A percentile compares a stretch with the other conserved stretches of the same genome.
phyloP scores from a whole-genome alignment of 1,140 invertebrate species.

The Laupala kohalensis region DNA sequence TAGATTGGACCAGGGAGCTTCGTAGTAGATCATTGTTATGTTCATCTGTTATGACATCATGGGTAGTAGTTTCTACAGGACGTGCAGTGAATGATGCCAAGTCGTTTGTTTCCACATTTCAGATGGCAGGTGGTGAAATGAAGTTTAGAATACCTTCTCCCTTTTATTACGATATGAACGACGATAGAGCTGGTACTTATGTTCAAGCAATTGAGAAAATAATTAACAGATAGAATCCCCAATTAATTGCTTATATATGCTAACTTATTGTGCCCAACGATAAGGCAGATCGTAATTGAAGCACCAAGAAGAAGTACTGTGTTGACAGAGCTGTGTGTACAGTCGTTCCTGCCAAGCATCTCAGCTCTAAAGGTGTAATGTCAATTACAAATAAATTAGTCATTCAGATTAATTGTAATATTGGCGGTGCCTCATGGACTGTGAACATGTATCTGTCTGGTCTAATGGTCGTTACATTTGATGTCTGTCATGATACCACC shows the following conservation, averaged over 20 bases:
- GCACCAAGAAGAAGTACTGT: constrained; percentile 74
- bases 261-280: constrained; percentile 53
- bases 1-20: constrained; percentile 50
- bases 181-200: constrained; percentile 24
- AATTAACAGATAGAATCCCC: constrained; percentile 35
- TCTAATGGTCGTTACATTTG: constrained; percentile 79
- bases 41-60: not conserved
- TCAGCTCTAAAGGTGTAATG: constrained; percentile 40
- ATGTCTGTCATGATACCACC: constrained; percentile 69
- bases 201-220: constrained; percentile 38
- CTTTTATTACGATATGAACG: constrained; percentile 8
- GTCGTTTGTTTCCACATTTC: constrained; percentile 2
- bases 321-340: constrained; percentile 58
- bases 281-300: constrained; percentile 40
- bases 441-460: constrained; percentile 48
- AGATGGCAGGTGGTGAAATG: constrained; percentile 5
- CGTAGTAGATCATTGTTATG: constrained; percentile 20
- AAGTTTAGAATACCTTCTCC: constrained; percentile 2
- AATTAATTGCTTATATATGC: constrained; percentile 49
- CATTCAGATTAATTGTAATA: constrained; percentile 76
- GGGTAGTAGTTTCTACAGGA: constrained; percentile 5
- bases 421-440: constrained; percentile 76
- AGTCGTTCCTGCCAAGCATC: constrained; percentile 47
- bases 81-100: not conserved
- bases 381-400: constrained; percentile 77